Evolutionary conservation across 2,888 invertebrate species (phyloP).

Genomic region (Agonopterix arenella): DNA sequence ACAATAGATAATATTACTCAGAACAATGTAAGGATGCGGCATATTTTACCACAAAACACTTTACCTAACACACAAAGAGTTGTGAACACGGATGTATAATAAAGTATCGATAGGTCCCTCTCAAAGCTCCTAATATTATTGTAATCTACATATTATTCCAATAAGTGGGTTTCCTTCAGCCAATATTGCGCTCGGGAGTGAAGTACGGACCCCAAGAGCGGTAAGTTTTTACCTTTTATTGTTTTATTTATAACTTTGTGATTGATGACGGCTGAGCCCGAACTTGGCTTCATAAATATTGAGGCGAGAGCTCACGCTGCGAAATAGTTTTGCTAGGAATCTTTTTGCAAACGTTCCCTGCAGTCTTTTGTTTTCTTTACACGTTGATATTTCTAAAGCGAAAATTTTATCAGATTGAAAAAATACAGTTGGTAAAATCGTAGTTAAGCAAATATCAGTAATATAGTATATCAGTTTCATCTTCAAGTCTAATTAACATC

Average conservation of each 20-base stretch:
- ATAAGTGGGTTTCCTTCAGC: slow-evolving; percentile 66
- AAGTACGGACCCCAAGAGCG: slow-evolving; percentile 54
- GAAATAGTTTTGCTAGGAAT: slow-evolving; percentile 46
- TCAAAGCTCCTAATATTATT: slow-evolving; percentile 62
- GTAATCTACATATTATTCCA: slow-evolving; percentile 76
- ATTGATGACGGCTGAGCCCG: slow-evolving; percentile 67
- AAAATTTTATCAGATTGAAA: too few relatives aligned
- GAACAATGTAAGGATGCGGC: too few relatives aligned
- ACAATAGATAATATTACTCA: too few relatives aligned
- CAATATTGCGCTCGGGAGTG: slow-evolving; percentile 61
- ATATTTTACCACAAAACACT: neutral
- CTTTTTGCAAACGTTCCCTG: slow-evolving; percentile 11
- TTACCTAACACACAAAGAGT: slow-evolving; percentile 29
- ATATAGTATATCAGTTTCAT: too few relatives aligned
- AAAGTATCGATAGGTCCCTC: slow-evolving; percentile 54
- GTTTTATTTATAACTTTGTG: slow-evolving; percentile 78
- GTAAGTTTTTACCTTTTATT: slow-evolving; percentile 75
- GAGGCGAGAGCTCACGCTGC: slow-evolving; percentile 55
- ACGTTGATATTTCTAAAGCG: neutral
- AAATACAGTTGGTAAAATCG: too few relatives aligned
- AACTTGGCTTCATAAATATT: slow-evolving; percentile 74
- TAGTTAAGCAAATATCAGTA: too few relatives aligned
- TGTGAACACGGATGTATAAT: slow-evolving; percentile 36
- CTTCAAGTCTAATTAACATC: too few relatives aligned
- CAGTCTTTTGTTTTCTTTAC: neutral